Evolutionary conservation across 2,888 invertebrate genomes (phyloP).

Genomic region (Drosophila meridiana): DNA sequence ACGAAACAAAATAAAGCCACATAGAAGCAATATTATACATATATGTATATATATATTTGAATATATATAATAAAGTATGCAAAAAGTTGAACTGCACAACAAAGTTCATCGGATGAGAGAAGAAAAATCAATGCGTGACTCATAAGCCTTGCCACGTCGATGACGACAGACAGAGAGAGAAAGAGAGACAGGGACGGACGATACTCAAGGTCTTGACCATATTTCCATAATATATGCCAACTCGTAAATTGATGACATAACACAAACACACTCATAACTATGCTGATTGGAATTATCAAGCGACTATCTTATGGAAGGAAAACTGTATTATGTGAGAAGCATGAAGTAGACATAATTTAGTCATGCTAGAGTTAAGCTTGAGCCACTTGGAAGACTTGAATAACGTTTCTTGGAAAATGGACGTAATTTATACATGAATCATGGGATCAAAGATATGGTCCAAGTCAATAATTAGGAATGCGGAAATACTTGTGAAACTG

Average conservation of each 20-base stretch:
- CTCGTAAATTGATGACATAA: slow-evolving; percentile 50
- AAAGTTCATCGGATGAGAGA: slow-evolving; percentile 13
- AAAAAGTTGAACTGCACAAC: slow-evolving; percentile 10
- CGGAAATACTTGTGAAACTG: slow-evolving; percentile 2
- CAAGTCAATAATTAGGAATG: not conserved
- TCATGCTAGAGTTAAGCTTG: not conserved
- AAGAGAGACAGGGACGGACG: not conserved
- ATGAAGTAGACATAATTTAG: not conserved
- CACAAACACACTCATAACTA: slow-evolving; percentile 21
- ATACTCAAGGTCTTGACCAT: slow-evolving; percentile 49
- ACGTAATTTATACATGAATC: slow-evolving; percentile 15
- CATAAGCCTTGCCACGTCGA: slow-evolving; percentile 23
- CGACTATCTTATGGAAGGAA: not conserved
- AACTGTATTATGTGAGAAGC: not conserved
- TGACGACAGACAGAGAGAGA: slow-evolving; percentile 21
- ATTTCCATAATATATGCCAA: slow-evolving; percentile 36
- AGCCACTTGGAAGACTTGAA: slow-evolving; percentile 7
- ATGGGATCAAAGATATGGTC: not conserved
- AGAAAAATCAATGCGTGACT: slow-evolving; percentile 42
- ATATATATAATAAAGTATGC: slow-evolving; percentile 9
- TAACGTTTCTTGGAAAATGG: slow-evolving; percentile 2
- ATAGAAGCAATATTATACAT: slow-evolving; percentile 12
- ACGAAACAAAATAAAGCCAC: slow-evolving; percentile 17
- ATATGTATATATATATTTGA: not conserved
- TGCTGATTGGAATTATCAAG: slow-evolving; percentile 21